A percentile compares a stretch with the other conserved stretches of the same genome.
These are phyloP conservation scores for Tetragnatha montana DNA, from an alignment of 2,888 invertebrate species.

Conservation along the genomic window DNA sequence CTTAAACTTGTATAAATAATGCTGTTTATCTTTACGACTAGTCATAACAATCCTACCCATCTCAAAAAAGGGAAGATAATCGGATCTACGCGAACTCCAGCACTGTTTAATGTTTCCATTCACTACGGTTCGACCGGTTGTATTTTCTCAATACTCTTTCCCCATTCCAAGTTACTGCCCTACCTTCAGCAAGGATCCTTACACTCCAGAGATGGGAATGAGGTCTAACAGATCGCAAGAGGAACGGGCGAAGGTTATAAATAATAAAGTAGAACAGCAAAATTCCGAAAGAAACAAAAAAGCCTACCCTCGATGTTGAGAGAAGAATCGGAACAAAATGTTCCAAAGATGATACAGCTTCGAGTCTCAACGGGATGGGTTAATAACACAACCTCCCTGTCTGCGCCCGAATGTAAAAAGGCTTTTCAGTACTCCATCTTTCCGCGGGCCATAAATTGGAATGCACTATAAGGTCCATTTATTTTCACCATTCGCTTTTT, in stretches of 20 bases:
- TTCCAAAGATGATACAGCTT: slow-evolving; percentile 15
- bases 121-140: too few relatives aligned
- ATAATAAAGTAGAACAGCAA: slow-evolving; percentile 16
- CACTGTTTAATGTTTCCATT: too few relatives aligned
- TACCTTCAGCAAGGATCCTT: too few relatives aligned
- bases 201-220: background rate
- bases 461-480: slow-evolving; percentile 62
- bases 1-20: too few relatives aligned
- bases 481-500: slow-evolving; percentile 39
- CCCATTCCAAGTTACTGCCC: too few relatives aligned
- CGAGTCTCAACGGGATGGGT: slow-evolving; percentile 20
- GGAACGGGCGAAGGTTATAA: slow-evolving; percentile 1
- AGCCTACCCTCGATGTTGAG: background rate
- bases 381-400: slow-evolving; percentile 37
- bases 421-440: slow-evolving; percentile 17
- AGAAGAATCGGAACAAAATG: slow-evolving; percentile 46
- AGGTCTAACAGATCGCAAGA: background rate
- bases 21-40: too few relatives aligned
- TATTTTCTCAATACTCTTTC: too few relatives aligned
- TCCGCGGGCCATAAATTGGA: slow-evolving; percentile 47
- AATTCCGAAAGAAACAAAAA: slow-evolving; percentile 3
- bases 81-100: too few relatives aligned
- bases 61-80: too few relatives aligned
- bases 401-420: slow-evolving; percentile 32
- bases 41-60: too few relatives aligned